Conservation (phyloP, 2,797 vertebrate species). For the Melanotaenia nigrans region DNA sequence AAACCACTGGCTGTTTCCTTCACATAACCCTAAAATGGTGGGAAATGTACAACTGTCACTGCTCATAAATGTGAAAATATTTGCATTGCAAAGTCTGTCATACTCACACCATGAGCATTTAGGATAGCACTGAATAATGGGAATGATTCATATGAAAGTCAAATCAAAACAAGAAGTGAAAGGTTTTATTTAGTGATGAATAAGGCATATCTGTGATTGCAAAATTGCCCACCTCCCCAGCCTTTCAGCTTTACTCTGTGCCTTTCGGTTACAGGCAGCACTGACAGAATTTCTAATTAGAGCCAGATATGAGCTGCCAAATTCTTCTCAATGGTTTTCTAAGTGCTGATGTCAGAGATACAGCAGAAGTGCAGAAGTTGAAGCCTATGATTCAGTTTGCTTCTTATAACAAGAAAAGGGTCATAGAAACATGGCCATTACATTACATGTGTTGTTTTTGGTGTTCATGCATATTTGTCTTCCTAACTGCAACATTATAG, state of each 20-base stretch:
- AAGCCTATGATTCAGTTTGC: conserved; percentile 59
- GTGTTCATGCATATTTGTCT: background rate
- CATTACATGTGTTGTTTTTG: conserved; percentile 9
- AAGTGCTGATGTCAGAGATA: conserved; percentile 73
- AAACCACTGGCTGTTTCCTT: conserved; percentile 46
- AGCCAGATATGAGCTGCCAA: conserved; percentile 75
- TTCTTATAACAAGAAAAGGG: conserved; percentile 38
- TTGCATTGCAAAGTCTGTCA: conserved; percentile 18
- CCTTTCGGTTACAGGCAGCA: conserved; percentile 45
- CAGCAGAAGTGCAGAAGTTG: conserved; percentile 63
- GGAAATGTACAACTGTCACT: conserved; percentile 46
- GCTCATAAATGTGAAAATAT: conserved; percentile 39
- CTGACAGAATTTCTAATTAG: conserved; percentile 73
- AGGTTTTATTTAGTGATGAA: conserved; percentile 34
- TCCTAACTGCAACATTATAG: no score
- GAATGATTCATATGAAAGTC: conserved; percentile 6
- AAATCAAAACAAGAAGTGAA: conserved; percentile 9
- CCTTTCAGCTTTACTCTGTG: conserved; percentile 24
- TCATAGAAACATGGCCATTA: conserved; percentile 24
- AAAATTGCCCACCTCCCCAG: conserved; percentile 31
- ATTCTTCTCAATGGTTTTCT: conserved; percentile 71
- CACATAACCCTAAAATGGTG: conserved; percentile 35
- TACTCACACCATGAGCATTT: background rate
- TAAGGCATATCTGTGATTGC: conserved; percentile 25
- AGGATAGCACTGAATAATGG: background rate